These are phyloP conservation scores for Mechanitis messenoides DNA, from an alignment of 2,888 invertebrate genomes.

Conservation along the genomic window DNA sequence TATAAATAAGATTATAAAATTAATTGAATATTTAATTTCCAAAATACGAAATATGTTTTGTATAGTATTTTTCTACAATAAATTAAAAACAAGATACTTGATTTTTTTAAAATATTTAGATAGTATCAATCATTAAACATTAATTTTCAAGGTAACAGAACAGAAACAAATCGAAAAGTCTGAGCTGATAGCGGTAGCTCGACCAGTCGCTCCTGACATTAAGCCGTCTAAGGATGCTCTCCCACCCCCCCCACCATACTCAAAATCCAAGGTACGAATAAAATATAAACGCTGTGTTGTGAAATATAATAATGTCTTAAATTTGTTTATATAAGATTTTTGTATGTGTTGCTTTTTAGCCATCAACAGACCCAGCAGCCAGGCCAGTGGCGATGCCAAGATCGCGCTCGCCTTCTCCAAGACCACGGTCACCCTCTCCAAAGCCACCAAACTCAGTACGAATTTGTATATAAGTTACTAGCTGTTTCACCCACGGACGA, in stretches of 20 bases:
- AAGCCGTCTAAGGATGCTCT: constrained; percentile 65
- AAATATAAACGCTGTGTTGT: background rate
- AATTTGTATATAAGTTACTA: background rate
- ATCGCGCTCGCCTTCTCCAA: constrained; percentile 22
- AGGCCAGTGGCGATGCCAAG: constrained; percentile 17
- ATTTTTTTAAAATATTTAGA: no score
- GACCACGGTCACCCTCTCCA: constrained; percentile 20
- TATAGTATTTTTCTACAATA: no score
- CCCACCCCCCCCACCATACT: constrained; percentile 60
- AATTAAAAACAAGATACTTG: no score
- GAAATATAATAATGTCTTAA: no score
- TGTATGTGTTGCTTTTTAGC: constrained; percentile 3
- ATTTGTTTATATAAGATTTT: background rate
- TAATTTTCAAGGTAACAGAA: constrained; percentile 16
- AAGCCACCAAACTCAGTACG: constrained; percentile 14
- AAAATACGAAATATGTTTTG: background rate
- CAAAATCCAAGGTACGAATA: constrained; percentile 54
- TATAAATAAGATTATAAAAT: no score
- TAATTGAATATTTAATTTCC: background rate
- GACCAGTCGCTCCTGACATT: constrained; percentile 65
- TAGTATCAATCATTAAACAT: no score
- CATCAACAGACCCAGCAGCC: constrained; percentile 16
- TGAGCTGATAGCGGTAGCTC: constrained; percentile 59
- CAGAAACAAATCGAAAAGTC: constrained; percentile 14
- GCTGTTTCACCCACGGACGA: no score